Percentiles rank a stretch among this genome's conserved stretches.
phyloP scores from a whole-genome alignment of 2,113 vertebrate genomes.

The Craseonycteris thonglongyai region DNA sequence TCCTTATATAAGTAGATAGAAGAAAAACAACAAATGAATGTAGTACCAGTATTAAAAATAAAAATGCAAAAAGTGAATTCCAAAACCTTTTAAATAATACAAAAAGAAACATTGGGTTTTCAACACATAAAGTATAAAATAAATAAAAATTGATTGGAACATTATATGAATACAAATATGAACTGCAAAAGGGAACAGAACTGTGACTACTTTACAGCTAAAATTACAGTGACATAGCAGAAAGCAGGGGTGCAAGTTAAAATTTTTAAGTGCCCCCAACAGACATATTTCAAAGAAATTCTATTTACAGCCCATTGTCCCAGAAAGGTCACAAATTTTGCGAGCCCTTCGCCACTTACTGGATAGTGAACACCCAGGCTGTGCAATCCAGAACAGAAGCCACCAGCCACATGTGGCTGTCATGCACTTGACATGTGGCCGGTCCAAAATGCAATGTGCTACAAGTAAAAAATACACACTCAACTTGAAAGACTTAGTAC shows the following conservation, averaged over 20 bases:
- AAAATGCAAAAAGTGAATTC: background rate
- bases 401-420: background rate
- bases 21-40: background rate
- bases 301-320: background rate
- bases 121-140: background rate
- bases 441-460: background rate
- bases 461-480: background rate
- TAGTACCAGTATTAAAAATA: background rate
- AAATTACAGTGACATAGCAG: background rate
- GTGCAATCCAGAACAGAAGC: background rate
- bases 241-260: background rate
- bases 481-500: background rate
- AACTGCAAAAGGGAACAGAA: background rate
- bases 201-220: background rate
- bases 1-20: background rate
- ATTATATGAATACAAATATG: background rate
- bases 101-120: background rate
- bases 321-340: constrained; percentile 17
- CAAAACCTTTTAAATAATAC: constrained; percentile 23
- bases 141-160: background rate
- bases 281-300: background rate
- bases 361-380: background rate
- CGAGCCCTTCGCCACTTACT: constrained; percentile 4
- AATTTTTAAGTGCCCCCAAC: background rate
- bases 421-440: background rate